Evolutionary conservation across 1,140 invertebrate species (phyloP), one percentile per base, ranked within the genome.

Genomic region (Drosophila melanica): DNA sequence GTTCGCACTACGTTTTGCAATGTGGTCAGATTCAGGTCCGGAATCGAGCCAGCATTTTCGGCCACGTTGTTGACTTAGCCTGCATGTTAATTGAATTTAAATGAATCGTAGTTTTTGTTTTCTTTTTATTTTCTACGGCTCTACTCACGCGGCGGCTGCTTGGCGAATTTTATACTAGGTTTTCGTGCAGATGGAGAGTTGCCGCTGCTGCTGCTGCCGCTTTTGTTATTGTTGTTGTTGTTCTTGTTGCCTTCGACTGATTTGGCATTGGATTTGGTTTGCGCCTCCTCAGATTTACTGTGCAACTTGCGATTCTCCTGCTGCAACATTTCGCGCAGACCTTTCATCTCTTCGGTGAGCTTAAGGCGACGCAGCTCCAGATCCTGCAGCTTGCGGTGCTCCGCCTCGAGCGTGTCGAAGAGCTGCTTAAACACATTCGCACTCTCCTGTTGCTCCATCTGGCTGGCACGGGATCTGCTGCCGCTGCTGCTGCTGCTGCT

Each of bases 301-400:
- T 58, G 58, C 9, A 79, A 23, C 3, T 7, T 20, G 1, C 30
- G 3, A 10, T 77, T 80, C 48, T 80, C 64, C 20, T 20, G 11
- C 1, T 71, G 16, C 4, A 85, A 30, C 7, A 55, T 65, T 3
- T 50, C 37, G 0, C 62, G 48, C 10, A 85, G 42, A 0, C 14
- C 18, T n/a, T 23, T 41, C 50, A 85, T 58, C 7, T 80, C 81
- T 3, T 81, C 37, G 18, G 37, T 63, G 0, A 86, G 58, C 2
- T 39, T 44, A 0, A 48, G 1, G 11, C 81, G 42, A 0, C 70
- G 62, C 23, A 33, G 9, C 7, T 85, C 77, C 48, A 85, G 8
- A 0, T 59, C 39, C 27, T 7, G 59, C 3, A 85, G 11, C 27
- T 86, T 85, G 0, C n/a, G 42, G 1, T 71, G 62, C 9, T 85